Evolutionary conservation across 2,888 invertebrate genomes (phyloP), one percentile per base, ranked within the genome.

Genomic region (Ypsolopha scabrella): DNA sequence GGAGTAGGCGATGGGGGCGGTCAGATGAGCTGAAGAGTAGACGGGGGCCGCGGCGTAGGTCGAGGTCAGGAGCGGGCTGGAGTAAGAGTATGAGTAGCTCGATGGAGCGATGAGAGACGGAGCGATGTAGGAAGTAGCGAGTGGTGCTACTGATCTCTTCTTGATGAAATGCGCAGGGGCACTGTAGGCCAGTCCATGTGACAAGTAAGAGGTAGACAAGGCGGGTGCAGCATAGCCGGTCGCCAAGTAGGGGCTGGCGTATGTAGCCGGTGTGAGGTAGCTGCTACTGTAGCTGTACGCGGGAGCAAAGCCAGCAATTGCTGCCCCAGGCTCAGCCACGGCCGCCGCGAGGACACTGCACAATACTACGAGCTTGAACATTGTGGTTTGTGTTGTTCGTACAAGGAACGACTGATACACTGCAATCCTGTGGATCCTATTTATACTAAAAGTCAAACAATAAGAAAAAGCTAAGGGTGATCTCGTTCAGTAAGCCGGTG

Each of bases 281-380:
- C 57, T 52, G 45, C 44, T 24, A 24, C 24, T 35, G 38, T 44
- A 51, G 24, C 71, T 13, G 13, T 13, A 47, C 68, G 2, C 59
- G 76, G 90, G 61, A 6, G 41, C 34, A 11, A 14, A 33, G 24
- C n/a, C 9, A 8, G 24, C 10, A 11, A n/a, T 10, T 7, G 3
- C 36, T 9, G n/a, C 33, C 9, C 41, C 33, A 1, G 67, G 67
- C 48, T 64, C 62, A 60, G 87, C 85, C 55, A 69, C 71, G 56
- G 71, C 81, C 56, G 85, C 76, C 61, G 89, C 89, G 64, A 90
- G 66, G 64, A 90, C 75, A 75, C 88, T 87, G 69, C 81, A 89
- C 87, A 90, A 87, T 70, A 88, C 88, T 78, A 89, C 87, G 80
- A 82, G 63, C 65, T 81, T 85, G 67, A 71, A 81, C 83, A 87